Percentiles rank a stretch among this genome's conserved stretches.
Evolutionary conservation across 2,113 vertebrate species (phyloP).

Genomic region (Varanus salvator): DNA sequence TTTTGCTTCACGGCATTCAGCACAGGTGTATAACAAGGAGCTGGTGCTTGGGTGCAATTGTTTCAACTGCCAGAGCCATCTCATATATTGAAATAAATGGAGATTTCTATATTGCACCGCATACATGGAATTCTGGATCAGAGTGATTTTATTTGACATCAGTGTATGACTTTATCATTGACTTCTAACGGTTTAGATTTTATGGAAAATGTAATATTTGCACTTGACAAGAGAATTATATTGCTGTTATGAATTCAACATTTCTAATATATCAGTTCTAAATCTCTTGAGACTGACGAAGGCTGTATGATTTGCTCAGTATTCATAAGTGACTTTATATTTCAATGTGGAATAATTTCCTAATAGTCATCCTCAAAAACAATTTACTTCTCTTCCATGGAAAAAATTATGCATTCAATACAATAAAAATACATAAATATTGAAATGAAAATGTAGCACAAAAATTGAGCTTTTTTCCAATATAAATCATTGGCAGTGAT

Average conservation of each 20-base stretch:
- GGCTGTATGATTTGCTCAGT: not conserved
- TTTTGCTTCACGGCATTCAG: too few species aligned
- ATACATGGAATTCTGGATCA: not conserved
- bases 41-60: too few species aligned
- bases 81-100: not conserved
- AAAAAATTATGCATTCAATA: not conserved
- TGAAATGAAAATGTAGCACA: not conserved
- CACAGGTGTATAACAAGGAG: too few species aligned
- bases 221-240: not conserved
- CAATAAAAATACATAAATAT: not conserved
- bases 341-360: conserved; percentile 12
- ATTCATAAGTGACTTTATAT: not conserved
- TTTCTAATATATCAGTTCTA: not conserved
- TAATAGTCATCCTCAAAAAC: not conserved
- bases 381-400: not conserved
- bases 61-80: too few species aligned
- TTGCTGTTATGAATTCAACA: not conserved
- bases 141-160: not conserved
- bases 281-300: not conserved
- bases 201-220: conserved; percentile 4
- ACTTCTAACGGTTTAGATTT: not conserved
- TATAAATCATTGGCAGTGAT: not conserved
- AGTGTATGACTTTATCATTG: not conserved
- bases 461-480: not conserved
- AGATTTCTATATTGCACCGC: not conserved